A percentile compares a stretch with the other conserved stretches of the same genome.
Conservation (phyloP, 2,888 invertebrate genomes). For the Dioctria rufipes region DNA sequence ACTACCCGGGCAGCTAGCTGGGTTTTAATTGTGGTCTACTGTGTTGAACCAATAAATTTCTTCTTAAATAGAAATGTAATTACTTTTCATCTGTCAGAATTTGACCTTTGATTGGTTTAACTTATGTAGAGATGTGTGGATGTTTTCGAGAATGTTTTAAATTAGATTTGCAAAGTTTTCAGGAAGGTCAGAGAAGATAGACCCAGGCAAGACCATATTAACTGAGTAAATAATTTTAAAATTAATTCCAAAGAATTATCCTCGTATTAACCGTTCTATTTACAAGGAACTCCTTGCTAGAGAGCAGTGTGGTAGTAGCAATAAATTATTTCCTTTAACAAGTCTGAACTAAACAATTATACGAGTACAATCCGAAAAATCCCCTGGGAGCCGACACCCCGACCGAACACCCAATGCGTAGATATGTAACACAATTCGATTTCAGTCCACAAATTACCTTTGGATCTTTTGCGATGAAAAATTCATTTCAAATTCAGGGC, state of each 20-base stretch:
- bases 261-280: not conserved
- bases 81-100: not conserved
- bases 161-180: conserved; percentile 9
- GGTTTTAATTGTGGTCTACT: conserved; percentile 38
- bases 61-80: conserved; percentile 43
- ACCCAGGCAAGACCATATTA: not conserved
- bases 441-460: not conserved
- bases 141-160: conserved; percentile 11
- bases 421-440: not conserved
- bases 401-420: not conserved
- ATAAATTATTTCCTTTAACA: conserved; percentile 36
- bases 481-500: conserved; percentile 50
- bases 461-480: not conserved
- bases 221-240: not conserved
- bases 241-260: not conserved
- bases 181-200: not conserved
- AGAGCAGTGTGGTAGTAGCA: not conserved
- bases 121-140: not conserved
- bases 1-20: conserved; percentile 2
- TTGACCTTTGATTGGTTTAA: conserved; percentile 45
- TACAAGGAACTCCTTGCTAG: conserved; percentile 2
- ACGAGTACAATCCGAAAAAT: not conserved
- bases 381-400: not conserved
- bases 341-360: conserved; percentile 12
- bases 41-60: conserved; percentile 21